A percentile compares a stretch with the other conserved stretches of the same genome.
These are phyloP conservation scores for Caerostris extrusa DNA, from an alignment of 1,140 invertebrate species.

Conservation along the genomic window DNA sequence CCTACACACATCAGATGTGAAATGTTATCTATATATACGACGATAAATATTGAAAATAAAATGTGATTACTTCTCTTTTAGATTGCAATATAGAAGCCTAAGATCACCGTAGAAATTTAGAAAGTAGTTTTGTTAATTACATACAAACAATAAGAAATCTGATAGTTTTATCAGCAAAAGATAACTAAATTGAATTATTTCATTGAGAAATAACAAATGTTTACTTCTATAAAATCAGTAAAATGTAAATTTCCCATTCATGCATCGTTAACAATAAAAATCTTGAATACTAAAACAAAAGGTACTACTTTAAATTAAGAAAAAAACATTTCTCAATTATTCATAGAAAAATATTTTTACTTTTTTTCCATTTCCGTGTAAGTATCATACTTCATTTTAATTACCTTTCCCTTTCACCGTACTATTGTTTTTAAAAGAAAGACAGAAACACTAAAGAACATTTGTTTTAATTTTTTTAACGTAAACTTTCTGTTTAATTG, in stretches of 20 bases:
- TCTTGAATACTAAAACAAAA: not conserved
- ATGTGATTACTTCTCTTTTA: no score
- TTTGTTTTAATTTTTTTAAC: not conserved
- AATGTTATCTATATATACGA: no score
- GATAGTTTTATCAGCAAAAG: no score
- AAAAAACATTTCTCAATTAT: not conserved
- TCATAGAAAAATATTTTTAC: not conserved
- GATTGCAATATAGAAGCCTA: no score
- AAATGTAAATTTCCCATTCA: not conserved
- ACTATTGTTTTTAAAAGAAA: not conserved
- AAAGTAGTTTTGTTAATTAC: no score
- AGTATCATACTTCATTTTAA: slow-evolving; percentile 19
- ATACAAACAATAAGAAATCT: no score
- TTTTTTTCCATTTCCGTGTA: not conserved
- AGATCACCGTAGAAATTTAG: no score
- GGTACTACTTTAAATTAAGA: not conserved
- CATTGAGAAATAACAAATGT: not conserved
- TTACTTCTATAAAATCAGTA: not conserved
- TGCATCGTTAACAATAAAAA: not conserved
- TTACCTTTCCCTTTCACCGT: slow-evolving; percentile 3
- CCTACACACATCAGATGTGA: no score
- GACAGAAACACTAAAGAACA: not conserved
- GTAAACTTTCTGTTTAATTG: not conserved
- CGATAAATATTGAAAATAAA: no score
- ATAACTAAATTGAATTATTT: no score